Evolutionary conservation across 2,113 vertebrate species (phyloP).

Genomic region (Nothobranchius kuhntae): DNA sequence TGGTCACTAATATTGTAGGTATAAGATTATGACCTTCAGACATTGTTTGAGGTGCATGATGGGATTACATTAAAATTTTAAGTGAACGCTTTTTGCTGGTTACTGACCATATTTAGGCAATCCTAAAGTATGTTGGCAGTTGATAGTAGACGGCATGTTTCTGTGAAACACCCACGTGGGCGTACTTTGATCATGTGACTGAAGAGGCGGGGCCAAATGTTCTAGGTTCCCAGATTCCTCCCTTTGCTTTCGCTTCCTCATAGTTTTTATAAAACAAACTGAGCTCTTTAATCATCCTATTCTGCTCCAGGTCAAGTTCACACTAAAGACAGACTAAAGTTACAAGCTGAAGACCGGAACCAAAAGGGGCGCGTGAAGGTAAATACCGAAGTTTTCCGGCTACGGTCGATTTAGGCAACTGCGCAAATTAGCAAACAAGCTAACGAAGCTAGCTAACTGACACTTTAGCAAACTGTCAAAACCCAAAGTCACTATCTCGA

Average conservation of each 20-base stretch:
- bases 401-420: neutral
- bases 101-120: no score
- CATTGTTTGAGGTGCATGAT: no score
- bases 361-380: conserved; percentile 8
- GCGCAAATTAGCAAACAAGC: conserved; percentile 10
- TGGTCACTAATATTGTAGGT: no score
- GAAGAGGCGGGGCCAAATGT: no score
- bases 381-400: neutral
- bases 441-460: conserved; percentile 33
- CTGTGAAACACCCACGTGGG: no score
- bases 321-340: neutral
- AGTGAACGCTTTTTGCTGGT: no score
- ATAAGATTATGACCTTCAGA: no score
- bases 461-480: neutral
- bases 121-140: no score
- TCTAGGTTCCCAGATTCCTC: neutral
- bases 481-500: neutral
- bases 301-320: neutral
- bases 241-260: conserved; percentile 34
- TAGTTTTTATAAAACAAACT: neutral
- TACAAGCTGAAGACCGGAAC: neutral
- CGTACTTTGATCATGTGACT: no score
- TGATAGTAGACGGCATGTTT: no score
- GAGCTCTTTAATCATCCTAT: neutral
- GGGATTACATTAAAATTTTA: no score